Conservation (phyloP, 2,113 vertebrate species). For the Gobius niger region DNA sequence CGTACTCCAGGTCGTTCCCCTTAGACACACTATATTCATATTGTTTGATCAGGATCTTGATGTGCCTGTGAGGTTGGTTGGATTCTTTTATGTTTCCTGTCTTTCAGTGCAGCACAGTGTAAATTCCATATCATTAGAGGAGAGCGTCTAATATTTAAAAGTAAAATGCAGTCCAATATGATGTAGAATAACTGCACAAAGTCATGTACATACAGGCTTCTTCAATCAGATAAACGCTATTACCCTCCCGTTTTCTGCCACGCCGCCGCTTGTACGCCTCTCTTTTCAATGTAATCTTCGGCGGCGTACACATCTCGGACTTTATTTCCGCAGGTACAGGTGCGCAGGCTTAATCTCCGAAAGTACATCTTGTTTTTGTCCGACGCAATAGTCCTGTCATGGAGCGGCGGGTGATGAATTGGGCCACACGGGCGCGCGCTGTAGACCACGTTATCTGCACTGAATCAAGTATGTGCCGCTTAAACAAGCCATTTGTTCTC, state of each 20-base stretch:
- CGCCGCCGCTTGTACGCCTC: not conserved
- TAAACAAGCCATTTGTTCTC: slow-evolving; percentile 62
- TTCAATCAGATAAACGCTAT: not conserved
- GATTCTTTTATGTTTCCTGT: no score
- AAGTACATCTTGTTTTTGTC: slow-evolving; percentile 51
- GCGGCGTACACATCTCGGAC: slow-evolving; percentile 11
- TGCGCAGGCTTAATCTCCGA: slow-evolving; percentile 26
- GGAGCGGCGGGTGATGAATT: slow-evolving; percentile 47
- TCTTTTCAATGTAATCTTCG: not conserved
- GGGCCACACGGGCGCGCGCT: slow-evolving; percentile 30
- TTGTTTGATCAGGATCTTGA: no score
- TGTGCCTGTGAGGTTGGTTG: no score
- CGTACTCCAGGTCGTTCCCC: no score
- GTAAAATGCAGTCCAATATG: no score
- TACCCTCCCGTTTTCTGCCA: not conserved
- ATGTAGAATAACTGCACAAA: no score
- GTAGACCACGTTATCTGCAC: slow-evolving; percentile 50
- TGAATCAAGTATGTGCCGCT: slow-evolving; percentile 55
- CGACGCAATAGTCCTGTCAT: slow-evolving; percentile 36
- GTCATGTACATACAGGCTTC: no score
- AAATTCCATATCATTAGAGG: no score
- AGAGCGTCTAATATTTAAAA: no score
- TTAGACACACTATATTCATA: no score
- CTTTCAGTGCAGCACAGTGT: no score
- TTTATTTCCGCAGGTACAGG: slow-evolving; percentile 22